Percentiles rank a stretch among this genome's conserved stretches.
phyloP scores from a whole-genome alignment of 1,140 invertebrate species.

The Plutomurus gul region DNA sequence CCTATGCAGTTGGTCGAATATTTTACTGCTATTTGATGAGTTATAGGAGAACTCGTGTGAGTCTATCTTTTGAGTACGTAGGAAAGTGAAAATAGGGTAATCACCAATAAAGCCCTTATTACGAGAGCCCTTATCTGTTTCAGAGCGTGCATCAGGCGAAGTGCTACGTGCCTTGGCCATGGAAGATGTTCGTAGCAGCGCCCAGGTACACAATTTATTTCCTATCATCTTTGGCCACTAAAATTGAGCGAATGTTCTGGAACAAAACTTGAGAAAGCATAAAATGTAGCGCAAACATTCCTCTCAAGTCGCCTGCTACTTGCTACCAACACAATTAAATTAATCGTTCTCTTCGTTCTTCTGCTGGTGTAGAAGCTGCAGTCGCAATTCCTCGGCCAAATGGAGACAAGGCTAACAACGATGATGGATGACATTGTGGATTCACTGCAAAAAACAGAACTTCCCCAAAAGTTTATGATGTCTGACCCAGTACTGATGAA shows the following conservation, averaged over 20 bases:
- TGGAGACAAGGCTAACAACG: slow-evolving; percentile 36
- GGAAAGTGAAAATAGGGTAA: too few relatives aligned
- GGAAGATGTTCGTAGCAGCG: slow-evolving; percentile 21
- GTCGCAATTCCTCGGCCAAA: slow-evolving; percentile 41
- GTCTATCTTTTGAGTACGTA: too few relatives aligned
- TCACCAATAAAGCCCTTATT: too few relatives aligned
- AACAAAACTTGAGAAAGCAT: not conserved
- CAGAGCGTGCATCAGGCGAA: not conserved
- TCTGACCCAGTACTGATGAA: slow-evolving; percentile 4
- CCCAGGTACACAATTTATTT: slow-evolving; percentile 23
- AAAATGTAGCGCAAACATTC: not conserved
- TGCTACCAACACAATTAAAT: not conserved
- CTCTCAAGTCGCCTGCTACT: not conserved
- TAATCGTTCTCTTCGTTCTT: not conserved
- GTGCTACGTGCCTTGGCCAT: not conserved
- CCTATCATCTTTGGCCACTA: not conserved
- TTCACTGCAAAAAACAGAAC: slow-evolving; percentile 40
- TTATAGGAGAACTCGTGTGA: too few relatives aligned
- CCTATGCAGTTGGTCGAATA: too few relatives aligned
- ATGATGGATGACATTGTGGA: slow-evolving; percentile 46
- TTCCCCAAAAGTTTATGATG: slow-evolving; percentile 15
- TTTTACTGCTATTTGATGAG: too few relatives aligned
- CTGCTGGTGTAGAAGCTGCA: slow-evolving; percentile 36
- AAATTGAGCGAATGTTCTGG: not conserved
- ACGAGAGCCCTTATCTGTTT: too few relatives aligned